A percentile compares a stretch with the other conserved stretches of the same genome.
These are phyloP conservation scores for Drosophila glabriapex DNA, from an alignment of 2,888 invertebrate species.

Conservation along the genomic window DNA sequence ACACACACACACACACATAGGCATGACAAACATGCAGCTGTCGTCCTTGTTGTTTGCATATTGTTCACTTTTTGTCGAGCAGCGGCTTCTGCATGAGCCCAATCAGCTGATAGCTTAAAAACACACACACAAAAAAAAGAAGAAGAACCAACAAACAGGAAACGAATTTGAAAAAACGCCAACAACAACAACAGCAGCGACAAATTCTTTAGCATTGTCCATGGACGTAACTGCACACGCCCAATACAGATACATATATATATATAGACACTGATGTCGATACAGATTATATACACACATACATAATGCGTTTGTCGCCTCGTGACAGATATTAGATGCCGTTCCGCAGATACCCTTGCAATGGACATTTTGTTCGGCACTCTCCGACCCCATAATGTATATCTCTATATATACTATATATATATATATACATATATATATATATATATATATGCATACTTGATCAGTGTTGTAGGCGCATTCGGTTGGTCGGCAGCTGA, in stretches of 20 bases:
- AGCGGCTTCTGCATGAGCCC: constrained; percentile 33
- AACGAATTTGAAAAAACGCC: neutral
- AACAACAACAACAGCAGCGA: constrained; percentile 1
- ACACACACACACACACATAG: neutral
- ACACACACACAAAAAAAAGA: neutral
- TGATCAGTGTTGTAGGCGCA: neutral
- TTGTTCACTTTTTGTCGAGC: constrained; percentile 29
- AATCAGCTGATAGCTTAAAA: constrained; percentile 33
- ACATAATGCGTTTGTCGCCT: constrained; percentile 23
- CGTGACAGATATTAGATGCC: constrained; percentile 22
- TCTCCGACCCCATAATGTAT: neutral
- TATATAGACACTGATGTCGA: neutral
- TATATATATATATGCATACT: neutral
- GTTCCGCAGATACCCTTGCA: neutral
- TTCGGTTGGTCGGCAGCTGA: neutral
- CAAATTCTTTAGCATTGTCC: constrained; percentile 3
- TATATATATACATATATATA: neutral
- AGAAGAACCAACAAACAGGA: neutral
- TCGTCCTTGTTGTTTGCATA: constrained; percentile 20
- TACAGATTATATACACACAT: neutral
- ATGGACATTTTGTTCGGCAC: neutral
- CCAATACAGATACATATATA: neutral
- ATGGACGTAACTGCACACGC: constrained; percentile 6
- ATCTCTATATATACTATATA: neutral
- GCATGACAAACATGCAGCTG: constrained; percentile 1